These are phyloP conservation scores for Suillia variegata DNA, from an alignment of 2,888 invertebrate species.

Conservation along the genomic window DNA sequence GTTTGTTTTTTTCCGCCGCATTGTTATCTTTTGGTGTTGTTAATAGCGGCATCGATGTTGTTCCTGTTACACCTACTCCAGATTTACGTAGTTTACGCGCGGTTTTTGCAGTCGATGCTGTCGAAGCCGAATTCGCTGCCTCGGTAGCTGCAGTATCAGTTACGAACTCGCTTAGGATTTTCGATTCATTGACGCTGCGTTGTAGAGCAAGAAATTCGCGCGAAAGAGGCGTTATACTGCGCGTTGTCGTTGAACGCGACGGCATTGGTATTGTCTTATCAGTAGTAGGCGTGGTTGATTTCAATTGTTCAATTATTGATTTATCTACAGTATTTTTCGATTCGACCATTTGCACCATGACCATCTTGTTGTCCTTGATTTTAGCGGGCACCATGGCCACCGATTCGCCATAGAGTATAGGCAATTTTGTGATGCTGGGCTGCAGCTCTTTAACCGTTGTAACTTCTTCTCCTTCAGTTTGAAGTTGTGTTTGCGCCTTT, in stretches of 20 bases:
- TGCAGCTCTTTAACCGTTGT: not conserved
- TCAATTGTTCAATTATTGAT: no score
- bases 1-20: not conserved
- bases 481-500: not conserved
- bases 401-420: not conserved
- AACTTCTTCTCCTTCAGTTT: constrained; percentile 2
- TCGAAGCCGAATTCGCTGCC: no score
- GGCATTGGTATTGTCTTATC: constrained; percentile 30
- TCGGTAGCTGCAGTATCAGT: constrained; percentile 61
- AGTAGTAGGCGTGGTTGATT: constrained; percentile 16
- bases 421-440: not conserved
- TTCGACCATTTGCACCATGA: constrained; percentile 27
- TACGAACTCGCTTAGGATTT: constrained; percentile 68
- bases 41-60: not conserved
- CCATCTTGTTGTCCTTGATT: constrained; percentile 25
- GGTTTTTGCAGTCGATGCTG: no score
- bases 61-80: constrained; percentile 16
- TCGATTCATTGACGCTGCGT: constrained; percentile 72
- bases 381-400: constrained; percentile 16
- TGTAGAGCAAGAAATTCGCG: constrained; percentile 70
- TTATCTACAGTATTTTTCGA: not conserved
- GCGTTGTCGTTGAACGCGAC: constrained; percentile 30
- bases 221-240: constrained; percentile 55
- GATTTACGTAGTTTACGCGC: constrained; percentile 40
- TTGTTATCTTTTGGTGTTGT: not conserved